Base-by-base conservation (phyloP, 2,797 vertebrate species). In the Hylomyscus alleni region DNA sequence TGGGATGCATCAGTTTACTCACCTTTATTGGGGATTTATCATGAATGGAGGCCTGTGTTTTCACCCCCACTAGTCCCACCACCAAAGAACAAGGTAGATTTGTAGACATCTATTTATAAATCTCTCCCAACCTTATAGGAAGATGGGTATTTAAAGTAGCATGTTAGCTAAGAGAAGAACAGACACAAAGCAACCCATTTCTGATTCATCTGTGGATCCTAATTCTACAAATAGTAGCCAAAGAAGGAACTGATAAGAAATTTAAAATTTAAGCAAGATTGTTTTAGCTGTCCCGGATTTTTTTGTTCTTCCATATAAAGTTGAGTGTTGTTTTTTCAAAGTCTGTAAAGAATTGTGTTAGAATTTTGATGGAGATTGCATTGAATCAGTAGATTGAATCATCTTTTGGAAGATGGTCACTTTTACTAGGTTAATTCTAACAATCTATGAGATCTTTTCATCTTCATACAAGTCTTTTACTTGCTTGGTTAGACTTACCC, bases 21-120 rank as follows among this genome's bases (percentile, higher is more conserved):
- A 37, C 6, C 34, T 60, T 90, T 73, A 89, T 7, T 73, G 29
- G 89, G 73, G 56, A 93, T 58, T 91, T 96, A 56, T 58, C 81
- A 90, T 13, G 17, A 76, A 77, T 9, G 60, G 91, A 26, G 29
- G 22, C 78, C 20, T 82, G 3, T 69, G 22, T 29, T 62, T 19
- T 17, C 29, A 37, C 11, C 12, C 29, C 24, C 8, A 52, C 14
- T 50, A 31, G n/a, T 20, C 20, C 24, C 24, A 44, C 26, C 24
- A 26, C 34, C 67, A 31, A 82, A 40, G 6, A 86, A 34, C 3
- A 91, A 93, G 31, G 88, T 10, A 62, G 58, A 84, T 26, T 60
- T 44, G 14, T 83, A 81, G 69, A 76, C 80, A 62, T 47, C 7
- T 26, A 77, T 40, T 34, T 73, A 14, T 3, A 67, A 95, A 77